Base-by-base conservation (phyloP, 1,140 invertebrate species). In the Meteorus sp. region DNA sequence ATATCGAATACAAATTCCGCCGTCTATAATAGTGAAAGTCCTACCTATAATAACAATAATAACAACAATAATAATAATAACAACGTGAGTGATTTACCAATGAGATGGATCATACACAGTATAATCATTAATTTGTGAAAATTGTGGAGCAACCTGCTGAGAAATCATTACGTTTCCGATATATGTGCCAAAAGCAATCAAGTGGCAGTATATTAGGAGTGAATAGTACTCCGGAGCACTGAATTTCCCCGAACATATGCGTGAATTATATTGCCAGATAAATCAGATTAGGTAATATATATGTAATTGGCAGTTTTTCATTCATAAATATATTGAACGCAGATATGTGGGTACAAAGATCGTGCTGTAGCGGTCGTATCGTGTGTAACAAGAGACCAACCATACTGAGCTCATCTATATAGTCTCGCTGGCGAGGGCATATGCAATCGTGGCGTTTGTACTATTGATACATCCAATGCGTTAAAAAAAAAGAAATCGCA, bases 141-240 rank as follows among this genome's bases (percentile, higher is more conserved):
- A 95, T 98, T 43, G 71, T 90, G 8, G 94, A 97, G 74, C 92
- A 98, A 72, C 95, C 95, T 1, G 94, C 94, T 22, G 85, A 90
- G 6, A 93, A 96, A 76, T 91, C 93, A 0, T 81, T 97, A 13
- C 83, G 93, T 31, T 88, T 95, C 80, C 84, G 94, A 3, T 98
- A 98, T 79, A 92, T 96, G 71, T 98, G 95, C 81, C 95, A 98
- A 77, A 94, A 95, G 1, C 82, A 95, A 72, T 96, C 93, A 2
- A 94, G 95, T 33, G 94, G 95, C 11, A 95, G 92, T 56, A 95
- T 98, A 65, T 94, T 94, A 2, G 95, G 95, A 31, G 87, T 89
- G 37, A 89, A 86, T 67, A 94, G 91, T 63, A 94, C 91, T 2
- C 81, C 88, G 3, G 94, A 98, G 65, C 90, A 91, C 72, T 95